phyloP scores from a whole-genome alignment of 2,888 invertebrate species.

The Dorcus hopei region DNA sequence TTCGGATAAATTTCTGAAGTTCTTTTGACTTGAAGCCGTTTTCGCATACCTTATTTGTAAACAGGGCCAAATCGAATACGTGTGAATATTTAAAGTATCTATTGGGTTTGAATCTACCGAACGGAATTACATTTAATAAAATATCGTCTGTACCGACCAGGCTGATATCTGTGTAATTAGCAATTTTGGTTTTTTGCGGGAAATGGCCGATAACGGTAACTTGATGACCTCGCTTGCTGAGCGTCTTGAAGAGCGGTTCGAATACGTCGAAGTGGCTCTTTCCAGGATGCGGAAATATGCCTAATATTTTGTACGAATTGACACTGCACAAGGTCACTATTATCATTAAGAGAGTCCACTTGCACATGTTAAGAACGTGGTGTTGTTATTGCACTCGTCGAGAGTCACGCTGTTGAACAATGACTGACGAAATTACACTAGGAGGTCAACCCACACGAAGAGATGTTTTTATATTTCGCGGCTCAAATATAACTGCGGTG shows the following conservation, averaged over 20 bases:
- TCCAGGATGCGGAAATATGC: conserved; percentile 65
- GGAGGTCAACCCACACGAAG: too few species aligned
- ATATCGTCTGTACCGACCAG: conserved; percentile 35
- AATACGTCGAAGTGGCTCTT: conserved; percentile 70
- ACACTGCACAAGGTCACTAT: not conserved
- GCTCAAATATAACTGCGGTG: too few species aligned
- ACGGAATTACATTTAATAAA: conserved; percentile 4
- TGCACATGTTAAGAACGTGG: too few species aligned
- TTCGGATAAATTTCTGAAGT: conserved; percentile 40
- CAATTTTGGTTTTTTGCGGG: conserved; percentile 50
- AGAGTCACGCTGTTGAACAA: too few species aligned
- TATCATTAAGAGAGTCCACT: too few species aligned
- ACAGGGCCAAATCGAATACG: conserved; percentile 2
- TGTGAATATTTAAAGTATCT: conserved; percentile 2
- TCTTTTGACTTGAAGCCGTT: conserved; percentile 39
- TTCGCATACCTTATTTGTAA: conserved; percentile 9
- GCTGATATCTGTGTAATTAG: conserved; percentile 61
- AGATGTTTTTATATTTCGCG: too few species aligned
- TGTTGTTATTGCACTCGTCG: too few species aligned
- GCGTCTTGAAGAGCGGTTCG: conserved; percentile 57
- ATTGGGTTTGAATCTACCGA: conserved; percentile 4
- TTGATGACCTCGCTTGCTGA: conserved; percentile 63
- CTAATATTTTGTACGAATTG: conserved; percentile 54
- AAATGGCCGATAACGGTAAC: conserved; percentile 67
- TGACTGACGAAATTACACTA: too few species aligned